phyloP scores from a whole-genome alignment of 64 coral and sea anemone species.

The Stichodactyla mertensii region DNA sequence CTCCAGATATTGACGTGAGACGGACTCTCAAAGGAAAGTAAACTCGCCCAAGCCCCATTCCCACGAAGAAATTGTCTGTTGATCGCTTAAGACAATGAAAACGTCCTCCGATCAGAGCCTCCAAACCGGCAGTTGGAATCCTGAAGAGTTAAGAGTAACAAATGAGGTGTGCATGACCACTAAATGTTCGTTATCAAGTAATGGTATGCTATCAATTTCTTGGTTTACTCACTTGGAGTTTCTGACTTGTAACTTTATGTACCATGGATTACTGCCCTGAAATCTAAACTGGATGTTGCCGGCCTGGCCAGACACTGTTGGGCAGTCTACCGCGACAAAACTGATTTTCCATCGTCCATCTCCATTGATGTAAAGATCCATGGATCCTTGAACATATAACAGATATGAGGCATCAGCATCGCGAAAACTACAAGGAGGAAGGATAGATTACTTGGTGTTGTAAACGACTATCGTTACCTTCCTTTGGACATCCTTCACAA shows the following conservation, averaged over 20 bases:
- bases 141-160: not conserved
- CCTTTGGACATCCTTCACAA: slow-evolving; percentile 65
- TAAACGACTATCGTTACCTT: slow-evolving; percentile 16
- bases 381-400: slow-evolving; percentile 28
- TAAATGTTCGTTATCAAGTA: no score
- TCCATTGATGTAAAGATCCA: slow-evolving; percentile 59
- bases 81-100: slow-evolving; percentile 22
- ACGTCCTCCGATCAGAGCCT: slow-evolving; percentile 20
- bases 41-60: slow-evolving; percentile 11
- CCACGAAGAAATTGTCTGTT: slow-evolving; percentile 26
- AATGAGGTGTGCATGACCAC: no score
- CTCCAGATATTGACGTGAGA: slow-evolving; percentile 51
- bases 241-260: slow-evolving; percentile 65
- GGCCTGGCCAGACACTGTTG: slow-evolving; percentile 35
- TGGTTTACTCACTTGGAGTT: slow-evolving; percentile 51
- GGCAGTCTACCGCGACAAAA: slow-evolving; percentile 54
- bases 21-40: slow-evolving; percentile 31
- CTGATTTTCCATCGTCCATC: slow-evolving; percentile 75
- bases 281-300: slow-evolving; percentile 70
- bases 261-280: slow-evolving; percentile 62
- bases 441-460: not conserved
- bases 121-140: slow-evolving; percentile 19
- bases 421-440: not conserved
- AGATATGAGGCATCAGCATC: not conserved
- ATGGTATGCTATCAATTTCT: not conserved